Base-by-base conservation (phyloP, 1,140 invertebrate genomes). In the Liolophura sinensis region DNA sequence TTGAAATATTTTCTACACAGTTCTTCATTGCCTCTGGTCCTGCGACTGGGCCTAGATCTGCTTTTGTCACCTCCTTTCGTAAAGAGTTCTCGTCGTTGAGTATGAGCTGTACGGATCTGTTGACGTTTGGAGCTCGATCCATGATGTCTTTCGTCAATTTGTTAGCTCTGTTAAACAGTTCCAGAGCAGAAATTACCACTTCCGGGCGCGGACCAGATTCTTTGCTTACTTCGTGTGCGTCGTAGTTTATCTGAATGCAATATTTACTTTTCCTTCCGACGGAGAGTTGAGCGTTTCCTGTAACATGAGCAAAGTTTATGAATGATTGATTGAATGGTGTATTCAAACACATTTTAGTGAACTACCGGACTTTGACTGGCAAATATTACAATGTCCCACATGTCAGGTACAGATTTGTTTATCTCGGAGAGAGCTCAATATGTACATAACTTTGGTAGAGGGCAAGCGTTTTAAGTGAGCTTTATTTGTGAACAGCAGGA, bases 151-250 rank as follows among this genome's bases (percentile, higher is more conserved):
- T 70, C 52, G 67, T 68, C 16, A 69, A 61, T 24, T 68, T 65
- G 55, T 75, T 75, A 16, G 67, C 55, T 51, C 64, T 63, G 62
- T 75, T 75, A 62, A 68, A 75, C 9, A 73, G 59, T 16, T 72
- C 65, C 50, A 75, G 47, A 20, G 63, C 49, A 24, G 72, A 64
- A 16, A 74, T 27, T 0, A 59, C 58, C 24, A 68, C 71, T 31
- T 73, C 71, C 7, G 71, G 60, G 11, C 57, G 64, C 5, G 62
- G 65, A 25, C 22, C 16, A 56, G 65, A 70, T 27, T 55, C 22
- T 31, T 65, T 47, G 5, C 63, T 65, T 12, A 70, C 64, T 12
- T 66, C 56, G 0, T 49, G 27, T 11, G 15, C 24, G 46, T 70
- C 64, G 20, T 63, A 70, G 7, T 55, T 47, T 16, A 70, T 54